A percentile compares a stretch with the other conserved stretches of the same genome.
phyloP scores from a whole-genome alignment of 2,797 vertebrate genomes.

The Pseudomugil gertrudae region DNA sequence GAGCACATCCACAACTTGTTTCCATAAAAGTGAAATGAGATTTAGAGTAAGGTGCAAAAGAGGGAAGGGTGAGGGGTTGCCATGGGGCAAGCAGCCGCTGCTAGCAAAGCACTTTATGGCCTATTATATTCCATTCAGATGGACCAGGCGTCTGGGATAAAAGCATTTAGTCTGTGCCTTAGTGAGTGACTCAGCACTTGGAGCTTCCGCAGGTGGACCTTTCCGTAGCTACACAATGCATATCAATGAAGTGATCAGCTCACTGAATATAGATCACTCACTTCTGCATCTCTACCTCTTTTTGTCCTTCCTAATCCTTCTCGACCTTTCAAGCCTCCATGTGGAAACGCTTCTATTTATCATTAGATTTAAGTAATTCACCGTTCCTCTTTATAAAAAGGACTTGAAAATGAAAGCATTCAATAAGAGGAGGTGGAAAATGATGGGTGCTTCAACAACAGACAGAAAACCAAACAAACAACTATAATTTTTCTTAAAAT shows the following conservation, averaged over 20 bases:
- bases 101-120: conserved; percentile 76
- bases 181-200: conserved; percentile 78
- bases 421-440: neutral
- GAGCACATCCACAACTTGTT: conserved; percentile 48
- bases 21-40: conserved; percentile 70
- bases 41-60: conserved; percentile 57
- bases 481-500: conserved; percentile 25
- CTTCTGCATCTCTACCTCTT: conserved; percentile 42
- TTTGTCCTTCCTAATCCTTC: conserved; percentile 18
- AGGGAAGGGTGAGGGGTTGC: conserved; percentile 63
- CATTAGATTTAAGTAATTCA: conserved; percentile 29
- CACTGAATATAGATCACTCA: conserved; percentile 52
- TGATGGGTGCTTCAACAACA: neutral
- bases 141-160: conserved; percentile 75
- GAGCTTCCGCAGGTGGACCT: conserved; percentile 71
- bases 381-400: conserved; percentile 25
- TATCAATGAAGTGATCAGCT: conserved; percentile 71
- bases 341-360: conserved; percentile 34
- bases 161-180: conserved; percentile 76
- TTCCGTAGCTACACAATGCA: conserved; percentile 71
- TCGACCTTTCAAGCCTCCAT: conserved; percentile 33
- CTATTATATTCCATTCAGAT: conserved; percentile 80
- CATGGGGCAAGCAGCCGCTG: conserved; percentile 69
- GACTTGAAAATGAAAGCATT: conserved; percentile 10
- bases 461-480: conserved; percentile 17